Percentiles rank a stretch among this genome's conserved stretches.
Evolutionary conservation across 2,113 vertebrate genomes (phyloP).

Genomic region (Hirundichthys speculiger): DNA sequence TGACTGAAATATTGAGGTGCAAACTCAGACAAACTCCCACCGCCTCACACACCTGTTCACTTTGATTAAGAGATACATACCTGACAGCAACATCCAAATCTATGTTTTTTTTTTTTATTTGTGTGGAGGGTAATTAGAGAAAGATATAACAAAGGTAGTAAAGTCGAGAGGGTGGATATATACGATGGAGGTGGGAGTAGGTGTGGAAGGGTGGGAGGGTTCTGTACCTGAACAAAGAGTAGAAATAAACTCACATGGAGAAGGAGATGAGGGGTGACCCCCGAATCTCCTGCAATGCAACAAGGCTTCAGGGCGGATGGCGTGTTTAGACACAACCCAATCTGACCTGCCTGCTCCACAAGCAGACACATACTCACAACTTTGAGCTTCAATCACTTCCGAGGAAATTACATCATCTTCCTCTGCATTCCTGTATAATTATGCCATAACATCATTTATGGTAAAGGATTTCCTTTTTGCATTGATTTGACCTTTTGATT

Average conservation of each 20-base stretch:
- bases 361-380: conserved; percentile 13
- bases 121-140: neutral
- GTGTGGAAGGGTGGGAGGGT: neutral
- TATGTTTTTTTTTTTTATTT: neutral
- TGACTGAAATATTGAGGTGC: too few relatives aligned
- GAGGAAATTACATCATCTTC: too few relatives aligned
- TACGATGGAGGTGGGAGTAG: conserved; percentile 4
- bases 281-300: conserved; percentile 33
- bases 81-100: neutral
- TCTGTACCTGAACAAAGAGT: neutral
- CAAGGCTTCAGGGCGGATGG: conserved; percentile 35
- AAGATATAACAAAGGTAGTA: neutral
- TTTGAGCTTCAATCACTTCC: too few relatives aligned
- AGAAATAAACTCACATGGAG: neutral
- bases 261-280: conserved; percentile 25
- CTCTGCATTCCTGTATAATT: too few relatives aligned
- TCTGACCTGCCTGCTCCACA: conserved; percentile 27
- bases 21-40: neutral
- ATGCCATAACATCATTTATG: too few relatives aligned
- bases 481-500: too few relatives aligned
- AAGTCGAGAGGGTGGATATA: neutral
- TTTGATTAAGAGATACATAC: neutral
- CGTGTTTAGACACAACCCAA: conserved; percentile 53
- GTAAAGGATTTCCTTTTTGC: too few relatives aligned
- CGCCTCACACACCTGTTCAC: neutral